These are phyloP conservation scores for Morpho helenor DNA, from an alignment of 2,888 invertebrate genomes.

Conservation along the genomic window DNA sequence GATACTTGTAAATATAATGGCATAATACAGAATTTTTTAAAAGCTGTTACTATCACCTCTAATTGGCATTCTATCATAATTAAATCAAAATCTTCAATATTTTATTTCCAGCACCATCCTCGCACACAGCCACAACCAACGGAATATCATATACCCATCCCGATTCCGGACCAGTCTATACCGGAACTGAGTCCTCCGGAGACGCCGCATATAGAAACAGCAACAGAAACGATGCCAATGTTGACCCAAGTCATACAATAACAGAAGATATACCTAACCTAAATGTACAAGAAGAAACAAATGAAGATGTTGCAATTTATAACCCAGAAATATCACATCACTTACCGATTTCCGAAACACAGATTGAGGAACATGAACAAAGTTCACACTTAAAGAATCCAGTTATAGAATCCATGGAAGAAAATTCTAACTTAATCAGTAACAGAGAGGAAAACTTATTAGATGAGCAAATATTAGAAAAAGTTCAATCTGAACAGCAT, in stretches of 20 bases:
- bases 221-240: constrained; percentile 38
- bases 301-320: constrained; percentile 7
- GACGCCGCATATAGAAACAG: constrained; percentile 48
- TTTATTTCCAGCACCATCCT: constrained; percentile 62
- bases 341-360: background rate
- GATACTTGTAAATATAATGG: no score
- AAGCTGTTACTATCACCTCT: no score
- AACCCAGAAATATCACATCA: constrained; percentile 4
- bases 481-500: constrained; percentile 6
- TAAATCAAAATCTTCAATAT: background rate
- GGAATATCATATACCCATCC: constrained; percentile 54
- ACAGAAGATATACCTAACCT: constrained; percentile 42
- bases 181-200: constrained; percentile 67
- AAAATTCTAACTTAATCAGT: no score
- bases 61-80: no score
- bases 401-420: no score
- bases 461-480: constrained; percentile 14
- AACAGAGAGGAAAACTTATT: background rate
- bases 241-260: constrained; percentile 38
- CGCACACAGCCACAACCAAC: constrained; percentile 60
- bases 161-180: constrained; percentile 59
- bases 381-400: no score
- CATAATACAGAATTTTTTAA: no score
- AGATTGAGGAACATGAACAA: no score
- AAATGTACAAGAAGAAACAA: constrained; percentile 26